Evolutionary conservation across 2,888 invertebrate species (phyloP).

Genomic region (Caenorhabditis sp.): DNA sequence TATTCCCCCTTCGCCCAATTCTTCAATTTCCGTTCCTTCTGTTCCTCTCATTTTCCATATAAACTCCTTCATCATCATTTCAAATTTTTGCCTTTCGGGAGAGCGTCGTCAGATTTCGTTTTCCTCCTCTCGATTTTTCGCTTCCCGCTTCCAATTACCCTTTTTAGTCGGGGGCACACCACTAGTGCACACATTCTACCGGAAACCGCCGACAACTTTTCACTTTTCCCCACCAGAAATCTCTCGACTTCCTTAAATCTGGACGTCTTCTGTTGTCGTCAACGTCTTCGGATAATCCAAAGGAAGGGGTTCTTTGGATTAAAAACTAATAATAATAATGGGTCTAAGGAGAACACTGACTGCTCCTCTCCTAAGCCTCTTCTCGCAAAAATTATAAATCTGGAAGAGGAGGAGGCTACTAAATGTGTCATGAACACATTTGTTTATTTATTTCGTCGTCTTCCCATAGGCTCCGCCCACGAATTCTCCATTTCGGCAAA

Average conservation of each 20-base stretch:
- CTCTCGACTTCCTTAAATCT: slow-evolving; percentile 8
- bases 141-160: slow-evolving; percentile 58
- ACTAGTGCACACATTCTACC: slow-evolving; percentile 42
- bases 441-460: slow-evolving; percentile 54
- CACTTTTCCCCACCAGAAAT: slow-evolving; percentile 51
- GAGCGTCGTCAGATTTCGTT: slow-evolving; percentile 41
- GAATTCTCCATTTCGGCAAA: slow-evolving; percentile 7
- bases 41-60: slow-evolving; percentile 18
- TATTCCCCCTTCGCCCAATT: neutral
- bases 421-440: slow-evolving; percentile 57
- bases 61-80: slow-evolving; percentile 25
- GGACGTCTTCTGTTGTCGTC: slow-evolving; percentile 13
- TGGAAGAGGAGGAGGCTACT: neutral
- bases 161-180: slow-evolving; percentile 52
- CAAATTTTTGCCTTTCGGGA: neutral
- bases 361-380: neutral
- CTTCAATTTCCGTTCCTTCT: slow-evolving; percentile 41
- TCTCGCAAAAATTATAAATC: slow-evolving; percentile 16
- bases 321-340: slow-evolving; percentile 23
- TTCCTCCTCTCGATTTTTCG: slow-evolving; percentile 14
- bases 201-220: slow-evolving; percentile 54
- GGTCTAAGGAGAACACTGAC: too few species aligned
- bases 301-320: neutral
- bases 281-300: slow-evolving; percentile 31
- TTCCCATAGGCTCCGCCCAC: slow-evolving; percentile 27